A percentile compares a stretch with the other conserved stretches of the same genome.
Conservation (phyloP, 2,888 invertebrate genomes). For the Drosophila atroscutellata region DNA sequence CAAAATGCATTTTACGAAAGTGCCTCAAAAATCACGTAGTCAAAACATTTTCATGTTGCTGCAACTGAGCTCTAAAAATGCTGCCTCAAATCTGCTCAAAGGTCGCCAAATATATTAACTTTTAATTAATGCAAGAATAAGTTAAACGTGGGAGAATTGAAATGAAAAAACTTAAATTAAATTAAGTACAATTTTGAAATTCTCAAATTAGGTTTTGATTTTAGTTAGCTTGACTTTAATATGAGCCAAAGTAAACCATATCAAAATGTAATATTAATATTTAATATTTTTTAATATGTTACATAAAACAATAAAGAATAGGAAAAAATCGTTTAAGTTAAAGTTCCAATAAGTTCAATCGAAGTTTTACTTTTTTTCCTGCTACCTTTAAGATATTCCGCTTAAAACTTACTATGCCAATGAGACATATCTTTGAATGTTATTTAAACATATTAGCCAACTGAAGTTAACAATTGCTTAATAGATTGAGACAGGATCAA, state of each 20-base stretch:
- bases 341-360: not conserved
- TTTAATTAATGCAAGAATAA: not conserved
- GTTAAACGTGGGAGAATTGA: not conserved
- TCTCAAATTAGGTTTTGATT: too few species aligned
- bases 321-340: not conserved
- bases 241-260: not conserved
- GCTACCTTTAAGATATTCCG: not conserved
- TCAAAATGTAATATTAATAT: too few species aligned
- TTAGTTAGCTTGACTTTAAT: not conserved
- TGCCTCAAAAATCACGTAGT: conserved; percentile 35
- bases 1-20: conserved; percentile 7
- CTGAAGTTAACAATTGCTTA: not conserved
- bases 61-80: not conserved
- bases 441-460: not conserved
- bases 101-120: not conserved
- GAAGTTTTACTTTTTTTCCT: not conserved
- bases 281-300: not conserved
- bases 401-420: too few species aligned
- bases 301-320: not conserved
- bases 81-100: not conserved
- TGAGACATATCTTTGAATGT: not conserved
- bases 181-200: too few species aligned
- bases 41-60: not conserved
- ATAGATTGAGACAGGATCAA: not conserved
- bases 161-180: too few species aligned